A percentile compares a stretch with the other conserved stretches of the same genome.
phyloP scores from a whole-genome alignment of 2,888 invertebrate genomes.

The Cecidostiba fungosa region DNA sequence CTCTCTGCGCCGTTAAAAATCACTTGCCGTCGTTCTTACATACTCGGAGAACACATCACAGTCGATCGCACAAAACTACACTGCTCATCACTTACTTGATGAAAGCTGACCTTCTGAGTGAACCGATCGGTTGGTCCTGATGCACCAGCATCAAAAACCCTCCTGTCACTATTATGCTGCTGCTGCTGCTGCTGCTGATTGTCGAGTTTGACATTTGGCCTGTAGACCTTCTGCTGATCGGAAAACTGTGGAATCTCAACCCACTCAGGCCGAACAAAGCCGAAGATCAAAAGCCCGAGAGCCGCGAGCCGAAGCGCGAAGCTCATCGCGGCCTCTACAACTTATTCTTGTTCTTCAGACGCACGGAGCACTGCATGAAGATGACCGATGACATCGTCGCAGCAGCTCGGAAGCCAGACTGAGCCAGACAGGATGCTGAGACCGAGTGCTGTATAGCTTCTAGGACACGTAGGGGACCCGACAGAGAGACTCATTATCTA shows the following conservation, averaged over 20 bases:
- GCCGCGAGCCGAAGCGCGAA: slow-evolving; percentile 6
- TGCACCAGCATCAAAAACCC: neutral
- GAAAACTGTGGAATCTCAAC: slow-evolving; percentile 78
- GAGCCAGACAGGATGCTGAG: neutral
- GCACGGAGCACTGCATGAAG: neutral
- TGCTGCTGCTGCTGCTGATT: neutral
- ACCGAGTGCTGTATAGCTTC: neutral
- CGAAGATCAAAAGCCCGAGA: neutral
- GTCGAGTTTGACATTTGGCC: slow-evolving; percentile 10
- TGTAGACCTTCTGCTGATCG: slow-evolving; percentile 73
- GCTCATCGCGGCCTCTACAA: neutral
- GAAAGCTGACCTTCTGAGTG: neutral
- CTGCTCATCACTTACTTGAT: neutral
- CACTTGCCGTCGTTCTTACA: no score
- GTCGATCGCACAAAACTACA: no score
- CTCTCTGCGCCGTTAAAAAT: no score
- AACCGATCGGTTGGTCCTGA: neutral
- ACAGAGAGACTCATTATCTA: slow-evolving; percentile 17
- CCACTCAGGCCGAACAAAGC: slow-evolving; percentile 71
- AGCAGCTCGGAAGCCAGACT: neutral
- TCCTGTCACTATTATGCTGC: neutral
- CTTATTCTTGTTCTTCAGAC: neutral
- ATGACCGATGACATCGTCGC: slow-evolving; percentile 12
- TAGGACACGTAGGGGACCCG: neutral
- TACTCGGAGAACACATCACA: no score